Base-by-base conservation (phyloP, 2,113 vertebrate genomes). In the Tetrax tetrax region DNA sequence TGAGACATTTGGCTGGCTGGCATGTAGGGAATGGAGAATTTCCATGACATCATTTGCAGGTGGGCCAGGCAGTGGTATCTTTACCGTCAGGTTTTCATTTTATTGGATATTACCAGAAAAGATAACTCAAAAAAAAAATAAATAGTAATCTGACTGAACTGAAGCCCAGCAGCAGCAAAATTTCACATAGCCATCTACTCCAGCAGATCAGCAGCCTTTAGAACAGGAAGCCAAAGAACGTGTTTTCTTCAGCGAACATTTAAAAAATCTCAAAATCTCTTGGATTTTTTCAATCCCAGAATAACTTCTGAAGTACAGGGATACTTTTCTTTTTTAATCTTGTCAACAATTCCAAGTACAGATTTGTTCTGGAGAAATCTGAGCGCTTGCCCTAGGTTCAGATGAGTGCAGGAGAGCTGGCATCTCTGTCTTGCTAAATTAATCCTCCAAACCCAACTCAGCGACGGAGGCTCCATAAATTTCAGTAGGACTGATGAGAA, bases 1-100 rank as follows among this genome's bases (percentile, higher is more conserved):
- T 45, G 96, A 98, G 97, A 89, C 78, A 45, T 97, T 96, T 96
- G 95, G 96, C 94, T 96, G 95, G 96, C 66, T 92, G 96, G 88
- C 83, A 93, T 25, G 20, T 24, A 80, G 66, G 89, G 89, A 96
- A 96, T 45, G 16, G 78, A 97, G 95, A 98, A 97, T 97, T 98
- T 98, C 98, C 97, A 97, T 97, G 97, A 96, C 97, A 84, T 92
- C 97, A 97, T 89, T 89, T 95, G 89, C 98, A 98, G 98, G 98
- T 98, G 98, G 96, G 86, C 87, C 84, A 68, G 75, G 83, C 91
- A 89, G 75, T 87, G 71, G 63, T 79, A 95, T 94, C 91, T 94
- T 92, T 91, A 53, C 72, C 1, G 17, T 79, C 82, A 96, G 53
- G 35, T 83, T 95, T 83, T 93, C 28, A 56, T 68, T 75, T 93